Base-by-base conservation (phyloP, 2,113 vertebrate genomes). In the Hemichromis elongatus region DNA sequence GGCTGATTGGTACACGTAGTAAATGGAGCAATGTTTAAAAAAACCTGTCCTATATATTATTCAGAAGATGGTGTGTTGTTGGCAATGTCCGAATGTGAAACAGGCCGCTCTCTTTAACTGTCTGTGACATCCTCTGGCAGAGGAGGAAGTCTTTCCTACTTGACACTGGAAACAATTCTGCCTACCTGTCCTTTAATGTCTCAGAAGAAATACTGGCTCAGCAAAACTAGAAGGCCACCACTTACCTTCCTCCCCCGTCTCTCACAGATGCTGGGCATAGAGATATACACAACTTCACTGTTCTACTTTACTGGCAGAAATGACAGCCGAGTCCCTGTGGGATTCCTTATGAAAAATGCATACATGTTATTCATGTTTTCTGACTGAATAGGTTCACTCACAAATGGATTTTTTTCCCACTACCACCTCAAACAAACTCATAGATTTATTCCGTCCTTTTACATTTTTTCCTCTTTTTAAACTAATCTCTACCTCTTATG, bases 301-400 rank as follows among this genome's bases (percentile, higher is more conserved):
- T 55, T 50, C 24, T 82, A 52, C 30, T 80, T 53, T 26, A 18
- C 88, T 87, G 90, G 83, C 89, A 88, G 81, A 86, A 80, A 77
- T 88, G 90, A 91, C 80, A 82, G 54, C 37, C 21, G 68, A 86
- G 45, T 86, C 68, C 87, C 55, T 28, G 16, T 14, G 52, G 70
- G 80, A 85, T 79, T 84, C 54, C 82, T 68, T 77, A 85, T 92
- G 77, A 93, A 92, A 89, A 85, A 85, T 90, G 86, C 50, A 87
- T 55, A 19, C 18, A 52, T 42, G 19, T 81, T 28, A 87, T 81
- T 88, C 59, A 40, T 90, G 9, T 40, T 88, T 82, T 87, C 42
- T 91, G 87, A 82, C 84, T 87, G 79, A 86, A 85, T 80, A 53
- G 61, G 55, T 66, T 89, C 86, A 79, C 54, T 85, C 35, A 18